Conservation (phyloP, 1,140 invertebrate species). For the Brachionus plicatilis region DNA sequence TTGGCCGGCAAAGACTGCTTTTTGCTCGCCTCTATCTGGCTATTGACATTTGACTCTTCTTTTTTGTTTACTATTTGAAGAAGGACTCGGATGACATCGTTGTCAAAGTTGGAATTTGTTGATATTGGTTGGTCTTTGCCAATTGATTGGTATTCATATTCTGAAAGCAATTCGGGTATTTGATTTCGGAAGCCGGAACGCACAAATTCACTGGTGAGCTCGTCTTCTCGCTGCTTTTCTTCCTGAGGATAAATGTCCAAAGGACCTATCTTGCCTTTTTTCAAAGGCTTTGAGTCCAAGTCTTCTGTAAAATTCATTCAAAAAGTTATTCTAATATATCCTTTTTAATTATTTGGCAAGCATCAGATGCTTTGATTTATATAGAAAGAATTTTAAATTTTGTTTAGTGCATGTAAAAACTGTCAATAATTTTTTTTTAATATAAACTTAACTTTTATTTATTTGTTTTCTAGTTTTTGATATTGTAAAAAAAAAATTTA, state of each 20-base stretch:
- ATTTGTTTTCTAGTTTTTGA: background rate
- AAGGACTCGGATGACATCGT: background rate
- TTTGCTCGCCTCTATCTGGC: conserved; percentile 17
- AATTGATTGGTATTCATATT: conserved; percentile 29
- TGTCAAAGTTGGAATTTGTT: conserved; percentile 21
- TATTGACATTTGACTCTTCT: conserved; percentile 12
- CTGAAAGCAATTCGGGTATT: conserved; percentile 17
- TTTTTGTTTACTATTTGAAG: conserved; percentile 33
- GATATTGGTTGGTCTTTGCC: conserved; percentile 19
- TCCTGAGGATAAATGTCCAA: conserved; percentile 38
- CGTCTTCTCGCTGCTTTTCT: conserved; percentile 39
- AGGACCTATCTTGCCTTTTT: conserved; percentile 19
- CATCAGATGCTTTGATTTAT: background rate
- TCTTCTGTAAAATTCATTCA: conserved; percentile 34
- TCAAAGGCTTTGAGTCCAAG: background rate
- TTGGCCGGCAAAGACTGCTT: conserved; percentile 7
- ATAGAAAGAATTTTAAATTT: background rate
- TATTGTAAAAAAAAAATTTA: background rate
- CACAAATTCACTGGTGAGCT: conserved; percentile 9
- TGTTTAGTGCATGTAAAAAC: background rate
- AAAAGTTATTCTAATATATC: background rate
- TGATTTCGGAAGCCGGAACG: background rate
- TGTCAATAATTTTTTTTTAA: background rate
- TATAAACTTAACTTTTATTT: background rate
- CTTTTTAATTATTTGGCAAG: background rate